Base-by-base conservation (phyloP, 2,113 vertebrate genomes). In the Menidia beryllina region DNA sequence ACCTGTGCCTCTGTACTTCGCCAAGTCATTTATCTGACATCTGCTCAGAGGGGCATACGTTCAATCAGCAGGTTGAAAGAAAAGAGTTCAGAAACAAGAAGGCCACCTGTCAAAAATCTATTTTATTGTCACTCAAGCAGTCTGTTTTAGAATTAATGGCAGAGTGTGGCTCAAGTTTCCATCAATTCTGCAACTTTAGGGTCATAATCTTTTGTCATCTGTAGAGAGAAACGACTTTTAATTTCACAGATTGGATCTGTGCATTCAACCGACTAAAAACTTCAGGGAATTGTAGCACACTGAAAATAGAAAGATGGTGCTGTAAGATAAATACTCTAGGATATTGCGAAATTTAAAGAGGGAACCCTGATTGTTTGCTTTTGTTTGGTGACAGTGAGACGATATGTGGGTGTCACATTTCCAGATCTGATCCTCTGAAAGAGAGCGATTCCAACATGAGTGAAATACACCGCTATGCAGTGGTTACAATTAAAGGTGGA, bases 161-260 rank as follows among this genome's bases (percentile, higher is more conserved):
- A 45, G 41, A 45, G 17, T 15, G 41, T 7, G 4, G 14, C 13
- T 17, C 17, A 30, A 17, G 30, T 20, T 48, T 58, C 25, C 4
- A 34, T 25, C 1, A 71, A 24, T 53, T 27, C 14, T 52, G 27
- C 7, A 58, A 34, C 20, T 52, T 13, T 0, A 11, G 11, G 30
- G 48, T 21, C 3, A 27, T 14, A 5, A 15, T 52, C 15, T 60
- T 19, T 45, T 45, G 48, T 38, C 38, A 17, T 5, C 41, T 53
- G 38, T 39, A 20, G 12, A 14, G 56, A 45, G 36, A 45, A 34
- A 52, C 10, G 11, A 30, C 34, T 70, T 52, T 52, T 20, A 69
- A 51, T 50, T 36, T 15, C 17, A n/a, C 4, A 24, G 19, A 26
- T 30, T 45, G 17, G 30, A 69, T 5, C 24, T 58, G 5, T 45